These are phyloP conservation scores for Micromys minutus DNA, from an alignment of 2,113 vertebrate species.

Conservation along the genomic window DNA sequence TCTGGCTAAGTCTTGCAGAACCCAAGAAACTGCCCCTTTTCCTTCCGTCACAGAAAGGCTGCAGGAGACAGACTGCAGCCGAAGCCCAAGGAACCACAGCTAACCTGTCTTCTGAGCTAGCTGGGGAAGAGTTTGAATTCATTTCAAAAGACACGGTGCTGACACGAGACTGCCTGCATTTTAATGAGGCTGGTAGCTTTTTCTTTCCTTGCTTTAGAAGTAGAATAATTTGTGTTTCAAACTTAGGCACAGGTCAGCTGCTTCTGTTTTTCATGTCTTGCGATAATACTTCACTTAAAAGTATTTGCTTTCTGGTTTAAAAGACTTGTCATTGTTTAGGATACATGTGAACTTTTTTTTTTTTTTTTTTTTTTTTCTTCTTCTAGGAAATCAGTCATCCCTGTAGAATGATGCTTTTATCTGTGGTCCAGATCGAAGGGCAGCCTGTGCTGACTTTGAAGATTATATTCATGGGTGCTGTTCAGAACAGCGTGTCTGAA, in stretches of 20 bases:
- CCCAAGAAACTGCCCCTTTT: not conserved
- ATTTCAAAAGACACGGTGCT: not conserved
- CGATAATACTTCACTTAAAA: constrained; percentile 61
- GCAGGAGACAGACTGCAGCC: not conserved
- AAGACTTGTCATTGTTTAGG: constrained; percentile 65
- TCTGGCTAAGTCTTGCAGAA: not conserved
- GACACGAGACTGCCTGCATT: not conserved
- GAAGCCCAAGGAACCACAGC: not conserved
- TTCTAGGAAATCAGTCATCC: constrained; percentile 52
- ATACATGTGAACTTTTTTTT: not conserved
- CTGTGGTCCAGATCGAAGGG: constrained; percentile 54
- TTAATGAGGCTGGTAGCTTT: constrained; percentile 25
- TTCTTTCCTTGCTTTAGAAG: not conserved
- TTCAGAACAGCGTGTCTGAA: constrained; percentile 35
- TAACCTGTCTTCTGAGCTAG: not conserved
- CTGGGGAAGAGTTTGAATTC: not conserved
- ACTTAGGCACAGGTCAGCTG: not conserved
- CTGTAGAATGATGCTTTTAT: constrained; percentile 34
- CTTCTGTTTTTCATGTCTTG: not conserved
- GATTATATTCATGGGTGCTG: constrained; percentile 36
- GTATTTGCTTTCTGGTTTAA: constrained; percentile 50
- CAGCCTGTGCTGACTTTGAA: constrained; percentile 35
- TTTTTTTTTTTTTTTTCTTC: not conserved
- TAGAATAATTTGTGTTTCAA: constrained; percentile 8
- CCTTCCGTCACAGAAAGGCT: not conserved